phyloP scores from a whole-genome alignment of 2,113 vertebrate genomes.

The Noturus placidus region DNA sequence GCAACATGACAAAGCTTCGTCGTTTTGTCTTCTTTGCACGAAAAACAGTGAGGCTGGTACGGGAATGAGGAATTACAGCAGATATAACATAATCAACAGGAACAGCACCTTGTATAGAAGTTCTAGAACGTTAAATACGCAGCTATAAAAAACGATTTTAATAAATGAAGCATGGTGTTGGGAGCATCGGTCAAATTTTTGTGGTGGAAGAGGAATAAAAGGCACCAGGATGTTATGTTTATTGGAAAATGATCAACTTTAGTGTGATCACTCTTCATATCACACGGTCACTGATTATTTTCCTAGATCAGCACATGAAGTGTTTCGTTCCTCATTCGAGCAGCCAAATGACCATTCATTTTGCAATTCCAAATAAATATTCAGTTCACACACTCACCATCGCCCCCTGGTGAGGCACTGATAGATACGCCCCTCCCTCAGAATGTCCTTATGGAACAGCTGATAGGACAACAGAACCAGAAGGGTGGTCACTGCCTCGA shows the following conservation, averaged over 20 bases:
- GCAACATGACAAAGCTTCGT: no score
- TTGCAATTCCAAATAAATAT: not conserved
- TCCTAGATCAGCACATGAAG: not conserved
- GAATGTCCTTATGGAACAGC: conserved; percentile 92
- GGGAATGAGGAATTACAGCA: no score
- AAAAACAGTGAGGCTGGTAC: no score
- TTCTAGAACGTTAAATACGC: not conserved
- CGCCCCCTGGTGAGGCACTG: conserved; percentile 86
- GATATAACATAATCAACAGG: not conserved
- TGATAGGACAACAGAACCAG: conserved; percentile 93
- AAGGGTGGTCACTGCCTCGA: conserved; percentile 91
- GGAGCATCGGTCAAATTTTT: not conserved
- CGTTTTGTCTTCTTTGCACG: no score
- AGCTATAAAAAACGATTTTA: not conserved
- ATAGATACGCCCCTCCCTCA: conserved; percentile 84
- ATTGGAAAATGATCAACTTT: not conserved
- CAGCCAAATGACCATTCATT: no score
- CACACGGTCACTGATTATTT: not conserved
- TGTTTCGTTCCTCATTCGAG: not conserved
- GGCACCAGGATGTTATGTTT: not conserved
- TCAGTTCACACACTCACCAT: conserved; percentile 77
- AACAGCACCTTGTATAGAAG: not conserved
- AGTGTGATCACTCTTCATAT: not conserved
- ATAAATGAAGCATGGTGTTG: not conserved
- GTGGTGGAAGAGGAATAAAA: not conserved